Evolutionary conservation across 1,140 invertebrate genomes (phyloP).

Genomic region (Brachionus rubens): DNA sequence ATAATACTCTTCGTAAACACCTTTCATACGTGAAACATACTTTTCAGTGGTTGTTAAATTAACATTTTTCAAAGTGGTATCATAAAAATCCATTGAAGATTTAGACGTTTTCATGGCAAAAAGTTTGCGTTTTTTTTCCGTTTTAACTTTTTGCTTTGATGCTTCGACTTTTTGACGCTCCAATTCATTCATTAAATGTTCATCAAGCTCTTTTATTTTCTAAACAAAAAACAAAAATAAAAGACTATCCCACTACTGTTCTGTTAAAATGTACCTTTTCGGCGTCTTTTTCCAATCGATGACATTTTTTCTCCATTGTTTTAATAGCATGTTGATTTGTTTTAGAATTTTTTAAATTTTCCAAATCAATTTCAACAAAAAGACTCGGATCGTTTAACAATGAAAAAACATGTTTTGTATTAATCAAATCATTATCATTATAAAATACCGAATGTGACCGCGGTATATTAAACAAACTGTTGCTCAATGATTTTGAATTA

Average conservation of each 20-base stretch:
- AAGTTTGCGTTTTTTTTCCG: constrained; percentile 29
- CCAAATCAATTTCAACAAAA: constrained; percentile 13
- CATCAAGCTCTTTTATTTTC: constrained; percentile 33
- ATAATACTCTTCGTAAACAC: not conserved
- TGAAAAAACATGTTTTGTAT: not conserved
- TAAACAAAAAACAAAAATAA: not conserved
- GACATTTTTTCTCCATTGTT: constrained; percentile 12
- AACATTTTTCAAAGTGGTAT: constrained; percentile 10
- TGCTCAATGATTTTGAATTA: not conserved
- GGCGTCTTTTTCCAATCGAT: constrained; percentile 18
- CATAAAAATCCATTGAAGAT: constrained; percentile 18
- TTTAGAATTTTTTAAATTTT: constrained; percentile 24
- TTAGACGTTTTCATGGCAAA: not conserved
- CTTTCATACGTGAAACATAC: not conserved
- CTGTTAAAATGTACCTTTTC: not conserved
- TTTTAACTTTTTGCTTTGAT: not conserved
- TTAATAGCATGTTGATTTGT: not conserved
- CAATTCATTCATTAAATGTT: not conserved
- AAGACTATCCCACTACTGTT: not conserved
- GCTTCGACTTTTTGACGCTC: not conserved
- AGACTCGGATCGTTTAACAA: constrained; percentile 18
- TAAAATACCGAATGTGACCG: constrained; percentile 19
- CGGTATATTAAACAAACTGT: constrained; percentile 20
- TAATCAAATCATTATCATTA: constrained; percentile 9
- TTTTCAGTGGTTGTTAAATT: constrained; percentile 26